These are phyloP conservation scores for Micromussa lordhowensis DNA, from an alignment of 92 coral and sea anemone species.

Conservation along the genomic window DNA sequence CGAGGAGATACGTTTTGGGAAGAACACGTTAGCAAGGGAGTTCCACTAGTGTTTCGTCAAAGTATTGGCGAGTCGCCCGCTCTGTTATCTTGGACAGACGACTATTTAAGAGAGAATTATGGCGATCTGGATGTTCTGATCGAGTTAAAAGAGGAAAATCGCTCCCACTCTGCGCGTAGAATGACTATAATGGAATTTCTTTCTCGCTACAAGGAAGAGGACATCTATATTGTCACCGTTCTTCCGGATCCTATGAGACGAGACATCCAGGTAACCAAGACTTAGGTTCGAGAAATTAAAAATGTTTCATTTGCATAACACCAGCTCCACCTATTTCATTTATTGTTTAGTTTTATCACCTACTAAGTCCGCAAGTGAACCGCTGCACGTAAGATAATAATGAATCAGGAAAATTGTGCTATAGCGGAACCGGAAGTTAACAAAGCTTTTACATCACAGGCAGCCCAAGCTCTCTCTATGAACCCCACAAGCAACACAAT, in stretches of 20 bases:
- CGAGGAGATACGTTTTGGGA: constrained; percentile 87
- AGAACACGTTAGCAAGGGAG: constrained; percentile 70
- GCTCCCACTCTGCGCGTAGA: constrained; percentile 80
- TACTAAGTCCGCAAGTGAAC: background rate
- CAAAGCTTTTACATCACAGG: no score
- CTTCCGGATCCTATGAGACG: constrained; percentile 95
- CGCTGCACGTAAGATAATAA: background rate
- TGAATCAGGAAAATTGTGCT: background rate
- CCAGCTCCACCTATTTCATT: background rate
- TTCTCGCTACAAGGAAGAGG: constrained; percentile 75
- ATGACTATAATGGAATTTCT: constrained; percentile 79
- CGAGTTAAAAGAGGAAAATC: constrained; percentile 89
- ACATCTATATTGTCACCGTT: constrained; percentile 89
- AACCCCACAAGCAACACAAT: no score
- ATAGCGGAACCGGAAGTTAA: no score
- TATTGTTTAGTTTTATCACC: background rate
- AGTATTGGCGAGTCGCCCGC: constrained; percentile 88
- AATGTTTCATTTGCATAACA: constrained; percentile 5
- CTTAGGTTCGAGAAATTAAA: background rate
- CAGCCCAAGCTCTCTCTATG: no score
- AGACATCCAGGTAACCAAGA: constrained; percentile 85
- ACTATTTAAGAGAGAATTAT: constrained; percentile 71
- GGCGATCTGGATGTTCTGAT: constrained; percentile 94
- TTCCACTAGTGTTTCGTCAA: constrained; percentile 89
- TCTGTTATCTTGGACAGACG: constrained; percentile 79